Evolutionary conservation across 1,140 invertebrate species (phyloP).

Genomic region (Ladona fulva): DNA sequence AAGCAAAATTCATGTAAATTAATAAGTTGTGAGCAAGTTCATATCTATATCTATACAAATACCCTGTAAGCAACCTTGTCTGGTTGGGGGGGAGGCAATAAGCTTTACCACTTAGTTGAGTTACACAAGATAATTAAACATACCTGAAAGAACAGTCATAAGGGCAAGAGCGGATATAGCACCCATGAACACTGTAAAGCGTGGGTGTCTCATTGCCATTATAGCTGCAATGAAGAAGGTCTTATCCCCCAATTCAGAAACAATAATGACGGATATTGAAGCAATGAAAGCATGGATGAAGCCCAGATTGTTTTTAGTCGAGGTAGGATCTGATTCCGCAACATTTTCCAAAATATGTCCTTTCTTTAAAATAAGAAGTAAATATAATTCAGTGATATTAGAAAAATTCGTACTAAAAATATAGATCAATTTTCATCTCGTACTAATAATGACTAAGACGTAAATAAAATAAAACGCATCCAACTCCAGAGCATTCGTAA

Average conservation of each 20-base stretch:
- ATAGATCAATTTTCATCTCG: too few species aligned
- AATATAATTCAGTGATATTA: too few species aligned
- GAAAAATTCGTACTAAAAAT: too few species aligned
- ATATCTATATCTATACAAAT: too few species aligned
- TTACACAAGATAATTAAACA: not conserved
- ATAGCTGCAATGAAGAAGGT: conserved; percentile 99
- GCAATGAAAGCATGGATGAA: conserved; percentile 93
- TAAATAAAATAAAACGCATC: too few species aligned
- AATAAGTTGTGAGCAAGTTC: too few species aligned
- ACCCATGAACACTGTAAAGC: conserved; percentile 84
- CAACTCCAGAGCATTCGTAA: too few species aligned
- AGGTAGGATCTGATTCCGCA: not conserved
- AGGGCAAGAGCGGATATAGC: conserved; percentile 84
- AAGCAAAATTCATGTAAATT: too few species aligned
- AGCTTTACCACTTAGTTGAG: too few species aligned
- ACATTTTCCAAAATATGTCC: conserved; percentile 10
- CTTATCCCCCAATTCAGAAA: conserved; percentile 97
- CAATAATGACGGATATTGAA: conserved; percentile 89
- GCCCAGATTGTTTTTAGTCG: conserved; percentile 39
- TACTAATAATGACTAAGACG: too few species aligned
- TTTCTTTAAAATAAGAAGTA: conserved; percentile 5
- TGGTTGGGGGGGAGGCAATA: too few species aligned
- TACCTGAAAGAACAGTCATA: conserved; percentile 93
- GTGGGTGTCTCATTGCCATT: conserved; percentile 96
- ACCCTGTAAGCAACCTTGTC: too few species aligned